Conservation (phyloP, 2,113 vertebrate species). For the Aphyosemion australe region DNA sequence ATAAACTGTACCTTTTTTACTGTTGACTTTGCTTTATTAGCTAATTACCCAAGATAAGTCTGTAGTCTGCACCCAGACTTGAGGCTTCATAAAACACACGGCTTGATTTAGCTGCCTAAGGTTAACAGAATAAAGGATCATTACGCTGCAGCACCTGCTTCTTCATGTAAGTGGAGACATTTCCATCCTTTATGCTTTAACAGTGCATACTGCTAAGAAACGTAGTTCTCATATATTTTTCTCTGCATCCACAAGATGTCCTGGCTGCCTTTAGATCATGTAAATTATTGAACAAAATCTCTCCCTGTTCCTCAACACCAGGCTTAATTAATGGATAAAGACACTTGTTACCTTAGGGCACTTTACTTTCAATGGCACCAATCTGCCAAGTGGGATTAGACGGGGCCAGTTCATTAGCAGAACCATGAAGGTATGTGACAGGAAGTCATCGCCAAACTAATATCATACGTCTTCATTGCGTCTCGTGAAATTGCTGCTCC, state of each 20-base stretch:
- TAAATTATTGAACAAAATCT: conserved; percentile 64
- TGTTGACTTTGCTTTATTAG: conserved; percentile 90
- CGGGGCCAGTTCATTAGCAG: conserved; percentile 40
- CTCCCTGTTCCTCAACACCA: conserved; percentile 16
- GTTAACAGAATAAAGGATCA: conserved; percentile 41
- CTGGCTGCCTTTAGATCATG: conserved; percentile 47
- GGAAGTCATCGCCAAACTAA: conserved; percentile 31
- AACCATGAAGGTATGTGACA: conserved; percentile 25
- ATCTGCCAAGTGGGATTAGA: conserved; percentile 71
- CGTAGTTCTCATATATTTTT: neutral
- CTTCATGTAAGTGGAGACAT: conserved; percentile 10
- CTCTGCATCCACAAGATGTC: conserved; percentile 19
- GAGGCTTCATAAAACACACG: conserved; percentile 82
- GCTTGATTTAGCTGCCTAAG: conserved; percentile 50
- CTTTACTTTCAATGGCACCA: conserved; percentile 58
- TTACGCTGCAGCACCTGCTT: conserved; percentile 16
- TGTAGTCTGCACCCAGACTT: conserved; percentile 90
- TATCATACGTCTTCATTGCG: conserved; percentile 47
- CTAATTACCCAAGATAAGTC: conserved; percentile 92
- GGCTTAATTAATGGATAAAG: conserved; percentile 63
- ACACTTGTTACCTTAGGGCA: conserved; percentile 58
- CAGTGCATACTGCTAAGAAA: conserved; percentile 10
- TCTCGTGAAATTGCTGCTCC: conserved; percentile 38
- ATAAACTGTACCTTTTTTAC: conserved; percentile 89
- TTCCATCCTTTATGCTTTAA: conserved; percentile 11